Conservation (phyloP, 1,140 invertebrate genomes). For the Drosophila micromelanica region DNA sequence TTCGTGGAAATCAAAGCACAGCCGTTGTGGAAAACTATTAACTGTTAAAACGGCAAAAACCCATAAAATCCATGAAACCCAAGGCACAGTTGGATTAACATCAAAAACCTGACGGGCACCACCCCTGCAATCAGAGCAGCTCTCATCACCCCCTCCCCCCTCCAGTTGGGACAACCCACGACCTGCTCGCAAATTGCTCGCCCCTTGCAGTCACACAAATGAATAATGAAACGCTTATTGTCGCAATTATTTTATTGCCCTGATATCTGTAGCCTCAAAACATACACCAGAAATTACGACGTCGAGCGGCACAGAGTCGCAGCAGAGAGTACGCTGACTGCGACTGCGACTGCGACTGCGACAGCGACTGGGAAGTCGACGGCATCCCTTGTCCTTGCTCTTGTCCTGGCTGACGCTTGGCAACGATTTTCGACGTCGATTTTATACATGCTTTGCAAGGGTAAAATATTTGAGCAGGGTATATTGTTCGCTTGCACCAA, state of each 20-base stretch:
- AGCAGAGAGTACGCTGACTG: slow-evolving; percentile 19
- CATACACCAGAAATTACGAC: slow-evolving; percentile 61
- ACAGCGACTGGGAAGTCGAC: background rate
- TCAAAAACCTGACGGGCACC: slow-evolving; percentile 48
- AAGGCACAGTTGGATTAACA: slow-evolving; percentile 76
- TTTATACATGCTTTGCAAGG: slow-evolving; percentile 11
- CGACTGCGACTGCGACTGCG: slow-evolving; percentile 23
- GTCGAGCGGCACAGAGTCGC: background rate
- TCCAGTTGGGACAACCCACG: slow-evolving; percentile 5
- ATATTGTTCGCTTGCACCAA: background rate
- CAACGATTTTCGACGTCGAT: slow-evolving; percentile 49
- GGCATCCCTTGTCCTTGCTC: slow-evolving; percentile 43
- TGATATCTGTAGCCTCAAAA: slow-evolving; percentile 81
- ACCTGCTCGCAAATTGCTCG: slow-evolving; percentile 78
- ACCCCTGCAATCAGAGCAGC: slow-evolving; percentile 70
- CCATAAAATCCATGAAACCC: slow-evolving; percentile 59
- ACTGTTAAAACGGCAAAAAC: slow-evolving; percentile 69
- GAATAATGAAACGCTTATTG: slow-evolving; percentile 82
- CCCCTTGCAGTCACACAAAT: slow-evolving; percentile 80
- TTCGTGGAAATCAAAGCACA: slow-evolving; percentile 65
- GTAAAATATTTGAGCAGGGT: background rate
- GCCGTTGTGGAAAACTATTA: slow-evolving; percentile 68
- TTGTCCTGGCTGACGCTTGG: slow-evolving; percentile 29
- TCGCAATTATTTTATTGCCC: slow-evolving; percentile 82
- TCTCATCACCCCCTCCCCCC: slow-evolving; percentile 28